Conservation (phyloP, 2,113 vertebrate genomes). For the Spermophilus dauricus region DNA sequence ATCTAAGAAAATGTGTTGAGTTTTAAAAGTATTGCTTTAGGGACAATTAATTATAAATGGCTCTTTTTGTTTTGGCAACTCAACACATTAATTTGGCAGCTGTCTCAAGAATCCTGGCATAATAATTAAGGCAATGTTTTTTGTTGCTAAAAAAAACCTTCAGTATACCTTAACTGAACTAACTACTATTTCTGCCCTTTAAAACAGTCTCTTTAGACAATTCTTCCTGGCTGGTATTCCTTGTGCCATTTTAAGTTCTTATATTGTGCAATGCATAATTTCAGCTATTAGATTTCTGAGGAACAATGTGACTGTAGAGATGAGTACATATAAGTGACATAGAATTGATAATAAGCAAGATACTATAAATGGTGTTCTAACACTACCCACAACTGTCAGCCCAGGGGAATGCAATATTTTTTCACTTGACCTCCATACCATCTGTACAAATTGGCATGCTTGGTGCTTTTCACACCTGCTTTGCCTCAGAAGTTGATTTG, state of each 20-base stretch:
- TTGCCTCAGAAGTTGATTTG: slow-evolving; percentile 10
- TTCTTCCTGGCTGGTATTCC: not conserved
- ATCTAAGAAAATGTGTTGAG: slow-evolving; percentile 17
- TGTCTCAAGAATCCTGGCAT: slow-evolving; percentile 29
- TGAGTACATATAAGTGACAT: not conserved
- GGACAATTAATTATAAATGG: slow-evolving; percentile 49
- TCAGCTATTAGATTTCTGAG: slow-evolving; percentile 31
- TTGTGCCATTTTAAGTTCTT: not conserved
- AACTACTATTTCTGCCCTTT: not conserved
- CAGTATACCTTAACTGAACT: not conserved
- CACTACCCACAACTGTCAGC: not conserved
- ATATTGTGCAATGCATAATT: not conserved
- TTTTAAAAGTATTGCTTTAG: slow-evolving; percentile 42
- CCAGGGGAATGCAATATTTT: slow-evolving; percentile 15
- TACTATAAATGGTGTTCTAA: slow-evolving; percentile 42
- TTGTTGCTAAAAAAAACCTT: slow-evolving; percentile 37
- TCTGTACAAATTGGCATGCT: slow-evolving; percentile 56
- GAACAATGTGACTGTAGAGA: not conserved
- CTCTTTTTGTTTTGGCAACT: slow-evolving; percentile 41
- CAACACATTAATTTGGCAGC: slow-evolving; percentile 49
- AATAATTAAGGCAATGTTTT: slow-evolving; percentile 36
- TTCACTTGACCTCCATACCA: slow-evolving; percentile 40
- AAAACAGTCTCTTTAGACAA: not conserved
- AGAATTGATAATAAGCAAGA: slow-evolving; percentile 9
- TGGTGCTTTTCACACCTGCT: slow-evolving; percentile 49